These are phyloP conservation scores for Erythrocebus patas DNA, from an alignment of 2,113 vertebrate genomes.

Conservation along the genomic window DNA sequence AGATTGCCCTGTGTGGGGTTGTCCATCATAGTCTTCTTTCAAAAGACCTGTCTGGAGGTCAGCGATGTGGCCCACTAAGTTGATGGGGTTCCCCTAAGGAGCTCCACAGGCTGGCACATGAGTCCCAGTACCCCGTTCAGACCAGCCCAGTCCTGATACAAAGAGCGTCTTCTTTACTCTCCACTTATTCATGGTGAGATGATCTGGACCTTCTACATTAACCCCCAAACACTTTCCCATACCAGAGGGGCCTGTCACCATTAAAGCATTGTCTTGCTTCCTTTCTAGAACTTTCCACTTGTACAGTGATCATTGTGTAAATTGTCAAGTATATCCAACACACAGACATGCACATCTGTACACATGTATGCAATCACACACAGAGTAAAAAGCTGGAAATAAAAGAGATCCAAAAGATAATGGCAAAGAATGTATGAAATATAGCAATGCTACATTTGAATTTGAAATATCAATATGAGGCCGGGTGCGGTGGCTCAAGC, in stretches of 20 bases:
- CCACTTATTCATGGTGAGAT: not conserved
- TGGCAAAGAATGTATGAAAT: not conserved
- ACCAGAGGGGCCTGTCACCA: not conserved
- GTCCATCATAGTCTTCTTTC: not conserved
- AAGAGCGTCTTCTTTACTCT: not conserved
- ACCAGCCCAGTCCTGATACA: not conserved
- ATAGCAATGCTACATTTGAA: not conserved
- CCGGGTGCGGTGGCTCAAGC: fast-evolving
- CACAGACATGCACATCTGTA: not conserved
- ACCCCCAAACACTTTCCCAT: not conserved
- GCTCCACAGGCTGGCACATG: fast-evolving
- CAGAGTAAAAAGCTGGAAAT: not conserved
- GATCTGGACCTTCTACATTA: not conserved
- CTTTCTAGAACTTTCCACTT: not conserved
- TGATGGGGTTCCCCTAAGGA: not conserved
- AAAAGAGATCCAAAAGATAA: not conserved
- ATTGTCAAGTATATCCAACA: not conserved
- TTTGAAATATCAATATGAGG: not conserved
- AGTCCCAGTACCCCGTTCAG: not conserved
- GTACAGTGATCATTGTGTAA: not conserved
- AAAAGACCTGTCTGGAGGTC: not conserved
- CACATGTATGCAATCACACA: not conserved
- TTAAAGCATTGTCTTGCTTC: not conserved
- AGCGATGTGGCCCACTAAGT: not conserved
- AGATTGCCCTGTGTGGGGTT: not conserved